A percentile compares a stretch with the other conserved stretches of the same genome.
Conservation (phyloP, 2,797 vertebrate genomes). For the Psittacula echo region DNA sequence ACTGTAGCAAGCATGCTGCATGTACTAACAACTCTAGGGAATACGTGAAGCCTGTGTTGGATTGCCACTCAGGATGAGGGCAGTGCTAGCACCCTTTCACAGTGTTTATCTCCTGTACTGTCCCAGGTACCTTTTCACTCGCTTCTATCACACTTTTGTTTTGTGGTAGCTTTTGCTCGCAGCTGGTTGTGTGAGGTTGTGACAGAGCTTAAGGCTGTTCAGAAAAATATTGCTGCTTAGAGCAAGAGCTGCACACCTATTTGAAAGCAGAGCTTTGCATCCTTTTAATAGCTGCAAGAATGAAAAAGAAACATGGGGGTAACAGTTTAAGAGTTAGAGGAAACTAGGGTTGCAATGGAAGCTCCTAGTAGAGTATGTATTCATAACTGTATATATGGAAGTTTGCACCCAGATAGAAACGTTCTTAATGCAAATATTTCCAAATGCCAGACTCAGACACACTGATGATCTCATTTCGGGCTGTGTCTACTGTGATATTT, state of each 20-base stretch:
- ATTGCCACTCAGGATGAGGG: not conserved
- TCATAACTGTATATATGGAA: not conserved
- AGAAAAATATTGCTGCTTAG: not conserved
- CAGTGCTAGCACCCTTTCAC: not conserved
- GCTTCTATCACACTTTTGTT: not conserved
- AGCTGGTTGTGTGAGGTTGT: not conserved
- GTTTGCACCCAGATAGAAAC: not conserved
- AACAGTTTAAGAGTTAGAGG: not conserved
- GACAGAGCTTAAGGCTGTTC: not conserved
- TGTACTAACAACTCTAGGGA: not conserved
- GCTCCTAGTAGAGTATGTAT: not conserved
- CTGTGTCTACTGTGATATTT: not conserved
- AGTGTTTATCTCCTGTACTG: not conserved
- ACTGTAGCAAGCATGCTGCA: fast-evolving
- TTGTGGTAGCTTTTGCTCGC: not conserved
- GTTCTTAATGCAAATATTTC: not conserved
- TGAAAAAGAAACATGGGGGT: not conserved
- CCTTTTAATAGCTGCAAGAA: not conserved
- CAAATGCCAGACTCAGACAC: not conserved
- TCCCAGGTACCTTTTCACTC: not conserved
- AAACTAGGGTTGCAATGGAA: not conserved
- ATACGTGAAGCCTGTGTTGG: not conserved
- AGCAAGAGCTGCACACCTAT: not conserved
- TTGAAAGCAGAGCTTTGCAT: not conserved
- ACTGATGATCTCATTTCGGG: not conserved